Base-by-base conservation (phyloP, 1,140 invertebrate genomes). In the Lucilia sericata region DNA sequence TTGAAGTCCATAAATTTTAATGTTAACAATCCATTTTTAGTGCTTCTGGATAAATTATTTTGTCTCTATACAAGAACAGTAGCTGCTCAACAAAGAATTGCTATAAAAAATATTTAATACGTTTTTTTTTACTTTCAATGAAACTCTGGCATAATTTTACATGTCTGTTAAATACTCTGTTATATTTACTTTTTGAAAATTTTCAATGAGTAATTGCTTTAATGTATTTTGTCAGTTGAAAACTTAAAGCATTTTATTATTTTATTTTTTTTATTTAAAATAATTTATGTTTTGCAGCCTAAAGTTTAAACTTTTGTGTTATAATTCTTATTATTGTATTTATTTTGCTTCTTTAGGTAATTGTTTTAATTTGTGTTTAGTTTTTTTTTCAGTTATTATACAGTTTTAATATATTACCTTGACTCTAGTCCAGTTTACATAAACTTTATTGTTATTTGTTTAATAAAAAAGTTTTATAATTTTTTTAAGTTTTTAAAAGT, bases 1-100 rank as follows among this genome's bases (percentile, higher is more conserved):
- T 36, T 42, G 17, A 70, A 82, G 70, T 82, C 55, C 13, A 36
- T 36, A 82, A 42, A 70, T 60, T 70, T 19, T 70, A 82, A 55
- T 55, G 51, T 55, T 55, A 55, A 55, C 51, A 55, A 55, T 55
- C 51, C 13, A 55, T 55, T 55, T 55, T 55, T 10, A 55, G 13
- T n/a, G 12, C 12, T 55, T 55, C 51, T 7, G 2, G 7, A 55
- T 55, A 55, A 55, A 55, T 55, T 55, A 55, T 55, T 55, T 55
- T 55, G 51, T 55, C 51, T 30, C 25, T 30, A 55, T 14, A n/a
- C 13, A 55, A 55, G 17, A 12, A 55, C 51, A 55, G 17, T n/a
- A 55, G 51, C 51, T n/a, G 51, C 12, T 51, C 5, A 51, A 36
- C 8, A 8, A 51, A 17, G 12, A 51, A 10, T 17, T 51, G 49